phyloP scores from a whole-genome alignment of 2,113 vertebrate genomes.

The Arothron firmamentum region DNA sequence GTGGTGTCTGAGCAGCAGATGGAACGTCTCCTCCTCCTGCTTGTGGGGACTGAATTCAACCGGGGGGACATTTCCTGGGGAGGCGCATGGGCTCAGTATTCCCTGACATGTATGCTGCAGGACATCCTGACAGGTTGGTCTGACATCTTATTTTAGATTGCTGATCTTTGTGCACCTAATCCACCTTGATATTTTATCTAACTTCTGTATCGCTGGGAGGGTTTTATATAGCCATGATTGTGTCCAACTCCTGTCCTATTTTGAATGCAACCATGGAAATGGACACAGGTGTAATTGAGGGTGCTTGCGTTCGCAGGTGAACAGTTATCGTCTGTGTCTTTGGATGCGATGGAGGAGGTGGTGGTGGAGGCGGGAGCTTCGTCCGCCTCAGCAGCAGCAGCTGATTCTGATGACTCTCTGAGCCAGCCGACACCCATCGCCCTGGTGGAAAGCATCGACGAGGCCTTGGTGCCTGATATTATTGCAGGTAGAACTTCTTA shows the following conservation, averaged over 20 bases:
- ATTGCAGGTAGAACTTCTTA: conserved; percentile 82
- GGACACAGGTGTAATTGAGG: too few species aligned
- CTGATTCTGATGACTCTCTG: conserved; percentile 86
- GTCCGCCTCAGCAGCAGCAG: conserved; percentile 63
- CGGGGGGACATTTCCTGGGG: conserved; percentile 98
- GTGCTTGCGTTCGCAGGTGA: conserved; percentile 77
- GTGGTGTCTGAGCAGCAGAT: conserved; percentile 95
- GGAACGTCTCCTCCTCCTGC: conserved; percentile 89
- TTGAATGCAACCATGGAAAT: background rate
- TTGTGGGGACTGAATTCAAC: conserved; percentile 98
- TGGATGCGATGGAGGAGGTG: conserved; percentile 90
- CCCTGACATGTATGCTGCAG: conserved; percentile 97
- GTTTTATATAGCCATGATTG: too few species aligned
- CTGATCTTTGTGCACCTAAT: too few species aligned
- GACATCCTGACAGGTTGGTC: conserved; percentile 93
- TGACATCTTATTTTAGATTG: too few species aligned
- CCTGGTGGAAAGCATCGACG: conserved; percentile 90
- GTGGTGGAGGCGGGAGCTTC: conserved; percentile 82
- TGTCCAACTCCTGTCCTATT: too few species aligned
- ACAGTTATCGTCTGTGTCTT: conserved; percentile 81
- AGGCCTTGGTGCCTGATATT: conserved; percentile 89
- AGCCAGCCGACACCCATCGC: conserved; percentile 82
- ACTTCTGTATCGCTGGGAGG: too few species aligned
- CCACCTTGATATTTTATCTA: background rate
- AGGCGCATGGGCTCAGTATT: conserved; percentile 98